phyloP scores from a whole-genome alignment of 2,888 invertebrate species.

The Bhutanitis thaidina region DNA sequence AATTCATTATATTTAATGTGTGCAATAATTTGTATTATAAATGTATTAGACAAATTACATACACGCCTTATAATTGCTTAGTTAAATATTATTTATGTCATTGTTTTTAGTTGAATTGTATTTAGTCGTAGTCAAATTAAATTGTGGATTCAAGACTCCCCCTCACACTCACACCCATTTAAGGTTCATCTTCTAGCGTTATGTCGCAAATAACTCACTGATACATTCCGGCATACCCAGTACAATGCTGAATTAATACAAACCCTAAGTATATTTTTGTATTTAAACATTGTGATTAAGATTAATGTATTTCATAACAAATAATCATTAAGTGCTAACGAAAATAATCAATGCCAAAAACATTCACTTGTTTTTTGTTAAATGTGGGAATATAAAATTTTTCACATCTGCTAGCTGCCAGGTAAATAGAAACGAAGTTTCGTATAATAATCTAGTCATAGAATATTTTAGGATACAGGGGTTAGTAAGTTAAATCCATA shows the following conservation, averaged over 20 bases:
- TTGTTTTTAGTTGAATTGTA: too few relatives aligned
- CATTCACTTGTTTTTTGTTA: conserved; percentile 2
- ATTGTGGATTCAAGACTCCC: too few relatives aligned
- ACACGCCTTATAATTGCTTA: too few relatives aligned
- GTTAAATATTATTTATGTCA: too few relatives aligned
- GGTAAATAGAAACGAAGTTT: conserved; percentile 23
- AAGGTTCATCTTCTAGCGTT: too few relatives aligned
- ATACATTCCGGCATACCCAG: conserved; percentile 5
- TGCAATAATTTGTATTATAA: too few relatives aligned
- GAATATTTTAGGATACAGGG: conserved; percentile 33
- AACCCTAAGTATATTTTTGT: conserved; percentile 11
- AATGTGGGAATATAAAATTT: conserved; percentile 7
- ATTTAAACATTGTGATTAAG: neutral
- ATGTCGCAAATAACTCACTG: too few relatives aligned
- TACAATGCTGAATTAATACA: neutral
- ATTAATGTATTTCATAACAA: neutral
- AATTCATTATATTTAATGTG: too few relatives aligned
- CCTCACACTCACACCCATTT: too few relatives aligned
- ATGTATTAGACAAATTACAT: too few relatives aligned
- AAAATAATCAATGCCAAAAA: conserved; percentile 7
- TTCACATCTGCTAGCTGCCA: conserved; percentile 17
- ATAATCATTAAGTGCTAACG: neutral
- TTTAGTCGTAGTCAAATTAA: too few relatives aligned
- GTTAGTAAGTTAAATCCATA: conserved; percentile 27
- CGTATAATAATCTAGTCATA: conserved; percentile 28